Conservation (phyloP, 2,113 vertebrate genomes). For the Barnardius zonarius region DNA sequence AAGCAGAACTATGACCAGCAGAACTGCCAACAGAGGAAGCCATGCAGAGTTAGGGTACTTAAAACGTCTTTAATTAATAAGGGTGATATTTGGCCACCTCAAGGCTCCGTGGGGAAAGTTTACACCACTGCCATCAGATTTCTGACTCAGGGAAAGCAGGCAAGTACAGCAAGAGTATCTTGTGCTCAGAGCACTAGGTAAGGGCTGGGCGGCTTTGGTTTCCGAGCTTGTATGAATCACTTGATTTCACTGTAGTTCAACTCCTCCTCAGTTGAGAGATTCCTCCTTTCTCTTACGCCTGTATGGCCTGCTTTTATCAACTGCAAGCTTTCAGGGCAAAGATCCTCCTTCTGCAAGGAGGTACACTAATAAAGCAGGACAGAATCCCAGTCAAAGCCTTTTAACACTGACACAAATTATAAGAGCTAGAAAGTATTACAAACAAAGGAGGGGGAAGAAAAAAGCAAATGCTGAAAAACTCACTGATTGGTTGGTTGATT, state of each 20-base stretch:
- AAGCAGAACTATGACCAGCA: neutral
- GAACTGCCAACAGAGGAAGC: neutral
- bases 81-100: neutral
- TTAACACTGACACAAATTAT: no score
- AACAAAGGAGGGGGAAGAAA: fast-evolving
- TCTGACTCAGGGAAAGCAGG: neutral
- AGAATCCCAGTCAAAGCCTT: neutral
- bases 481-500: neutral
- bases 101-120: neutral
- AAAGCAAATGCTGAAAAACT: neutral
- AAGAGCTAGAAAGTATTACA: neutral
- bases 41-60: neutral
- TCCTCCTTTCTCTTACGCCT: neutral
- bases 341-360: neutral
- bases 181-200: no score
- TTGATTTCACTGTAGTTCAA: neutral
- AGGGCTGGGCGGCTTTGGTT: neutral
- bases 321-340: neutral
- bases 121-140: neutral
- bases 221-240: neutral
- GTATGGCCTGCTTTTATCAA: neutral
- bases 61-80: neutral
- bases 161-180: neutral
- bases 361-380: neutral
- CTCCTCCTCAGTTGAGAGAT: fast-evolving